Evolutionary conservation across 2,113 vertebrate species (phyloP), one percentile per base, ranked within the genome.

Genomic region (Oryctolagus cuniculus): DNA sequence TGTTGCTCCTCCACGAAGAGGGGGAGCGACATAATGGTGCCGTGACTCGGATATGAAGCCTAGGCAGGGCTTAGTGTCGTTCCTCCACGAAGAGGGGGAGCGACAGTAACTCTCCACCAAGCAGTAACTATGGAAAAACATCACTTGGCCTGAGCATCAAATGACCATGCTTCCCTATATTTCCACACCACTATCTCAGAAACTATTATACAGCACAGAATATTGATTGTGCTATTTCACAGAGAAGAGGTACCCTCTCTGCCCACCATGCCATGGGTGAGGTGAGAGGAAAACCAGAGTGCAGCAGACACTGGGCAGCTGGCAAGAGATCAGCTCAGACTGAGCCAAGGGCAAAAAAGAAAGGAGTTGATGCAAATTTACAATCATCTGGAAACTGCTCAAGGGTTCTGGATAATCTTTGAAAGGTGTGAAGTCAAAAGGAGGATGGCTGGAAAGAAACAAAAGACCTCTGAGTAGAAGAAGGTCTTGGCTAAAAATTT

Each of bases 141-240:
- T 55, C n/a, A 80, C 82, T 75, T 38, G 82, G 86, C 51, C 72
- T 12, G 19, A 63, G 93, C 84, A 89, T 38, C 38, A 58, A 58
- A 53, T 69, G 44, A 11, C 72, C 67, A 9, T 70, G 34, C 49
- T 74, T 90, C 63, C 81, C 93, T 86, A 38, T 38, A 36, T 38
- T 55, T 58, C 72, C 24, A 19, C 64, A 31, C 51, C 44, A 63
- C 17, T 96, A 72, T 34, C 77, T 92, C 64, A 53, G 74, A 86
- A 64, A 73, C 78, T 36, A 70, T 34, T 38, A 91, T 73, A 53
- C 17, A 22, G 89, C 36, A 38, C 74, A 86, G 53, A 93, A 87
- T 67, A 72, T 36, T 17, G 38, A 69, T n/a, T 58, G 83, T 36
- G 27, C n/a, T 78, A 87, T 80, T 90, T 53, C 83, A 69, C 79